Percentiles rank a stretch among this genome's conserved stretches.
These are phyloP conservation scores for Lasioglossum figueresi DNA, from an alignment of 2,888 invertebrate species.

Conservation along the genomic window DNA sequence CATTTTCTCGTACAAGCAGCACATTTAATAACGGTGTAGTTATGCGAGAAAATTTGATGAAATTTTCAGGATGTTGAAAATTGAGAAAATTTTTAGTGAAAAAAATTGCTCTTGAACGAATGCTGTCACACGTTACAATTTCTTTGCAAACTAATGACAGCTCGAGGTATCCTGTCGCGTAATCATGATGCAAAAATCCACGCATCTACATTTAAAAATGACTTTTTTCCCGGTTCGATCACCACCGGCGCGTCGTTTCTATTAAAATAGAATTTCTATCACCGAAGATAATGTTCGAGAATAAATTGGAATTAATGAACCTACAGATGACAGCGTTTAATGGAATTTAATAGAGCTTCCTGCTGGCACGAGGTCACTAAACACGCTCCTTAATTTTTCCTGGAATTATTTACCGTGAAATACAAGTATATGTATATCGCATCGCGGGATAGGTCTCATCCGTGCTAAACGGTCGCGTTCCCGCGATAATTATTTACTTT, in stretches of 20 bases:
- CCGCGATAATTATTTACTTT: not conserved
- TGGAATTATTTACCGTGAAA: not conserved
- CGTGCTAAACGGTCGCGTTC: not conserved
- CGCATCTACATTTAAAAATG: not conserved
- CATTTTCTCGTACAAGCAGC: not conserved
- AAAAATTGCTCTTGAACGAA: not conserved
- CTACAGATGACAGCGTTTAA: not conserved
- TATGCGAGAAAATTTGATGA: not conserved
- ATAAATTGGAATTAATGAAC: slow-evolving; percentile 1
- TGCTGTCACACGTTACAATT: not conserved
- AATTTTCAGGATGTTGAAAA: not conserved
- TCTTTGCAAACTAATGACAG: not conserved
- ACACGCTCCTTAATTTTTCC: not conserved
- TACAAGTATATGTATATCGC: not conserved
- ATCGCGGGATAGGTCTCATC: not conserved
- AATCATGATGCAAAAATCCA: not conserved
- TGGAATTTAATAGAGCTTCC: not conserved
- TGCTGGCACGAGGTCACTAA: not conserved
- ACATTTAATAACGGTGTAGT: not conserved
- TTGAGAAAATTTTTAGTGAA: no score
- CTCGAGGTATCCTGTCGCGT: not conserved
- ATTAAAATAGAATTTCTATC: not conserved
- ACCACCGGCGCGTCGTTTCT: not conserved
- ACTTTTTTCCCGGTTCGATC: not conserved
- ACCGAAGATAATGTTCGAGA: not conserved